Evolutionary conservation across 2,797 vertebrate genomes (phyloP).

Genomic region (Chelidonichthys spinosus): DNA sequence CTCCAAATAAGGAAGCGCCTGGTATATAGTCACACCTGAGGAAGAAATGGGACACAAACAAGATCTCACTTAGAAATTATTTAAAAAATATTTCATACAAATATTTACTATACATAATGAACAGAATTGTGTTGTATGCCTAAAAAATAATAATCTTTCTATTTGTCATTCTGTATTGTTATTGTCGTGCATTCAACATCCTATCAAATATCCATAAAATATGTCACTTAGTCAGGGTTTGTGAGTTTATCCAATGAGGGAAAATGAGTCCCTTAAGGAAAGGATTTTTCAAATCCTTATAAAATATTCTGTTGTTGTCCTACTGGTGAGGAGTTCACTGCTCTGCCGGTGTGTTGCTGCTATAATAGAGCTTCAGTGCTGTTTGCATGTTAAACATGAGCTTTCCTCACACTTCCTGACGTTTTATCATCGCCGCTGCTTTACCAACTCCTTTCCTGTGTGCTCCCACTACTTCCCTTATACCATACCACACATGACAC

Average conservation of each 20-base stretch:
- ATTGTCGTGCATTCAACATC: no score
- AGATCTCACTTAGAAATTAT: not conserved
- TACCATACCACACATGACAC: not conserved
- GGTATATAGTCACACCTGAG: slow-evolving; percentile 87
- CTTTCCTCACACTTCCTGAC: slow-evolving; percentile 60
- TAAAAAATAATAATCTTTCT: no score
- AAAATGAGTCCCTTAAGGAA: not conserved
- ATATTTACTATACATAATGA: no score
- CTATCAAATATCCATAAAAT: no score
- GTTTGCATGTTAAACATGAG: not conserved
- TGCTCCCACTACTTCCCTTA: not conserved
- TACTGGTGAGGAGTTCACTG: not conserved
- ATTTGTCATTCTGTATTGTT: no score
- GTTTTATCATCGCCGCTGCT: slow-evolving; percentile 35
- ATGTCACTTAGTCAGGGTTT: no score
- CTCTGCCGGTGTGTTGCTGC: slow-evolving; percentile 4
- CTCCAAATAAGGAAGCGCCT: slow-evolving; percentile 86
- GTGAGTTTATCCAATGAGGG: no score
- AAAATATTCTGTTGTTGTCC: no score
- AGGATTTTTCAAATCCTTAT: no score
- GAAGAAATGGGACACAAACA: not conserved
- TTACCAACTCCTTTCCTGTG: slow-evolving; percentile 62
- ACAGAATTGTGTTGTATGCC: no score
- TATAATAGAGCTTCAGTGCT: not conserved
- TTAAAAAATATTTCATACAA: no score